Base-by-base conservation (phyloP, 2,113 vertebrate genomes). In the Polypterus senegalus region DNA sequence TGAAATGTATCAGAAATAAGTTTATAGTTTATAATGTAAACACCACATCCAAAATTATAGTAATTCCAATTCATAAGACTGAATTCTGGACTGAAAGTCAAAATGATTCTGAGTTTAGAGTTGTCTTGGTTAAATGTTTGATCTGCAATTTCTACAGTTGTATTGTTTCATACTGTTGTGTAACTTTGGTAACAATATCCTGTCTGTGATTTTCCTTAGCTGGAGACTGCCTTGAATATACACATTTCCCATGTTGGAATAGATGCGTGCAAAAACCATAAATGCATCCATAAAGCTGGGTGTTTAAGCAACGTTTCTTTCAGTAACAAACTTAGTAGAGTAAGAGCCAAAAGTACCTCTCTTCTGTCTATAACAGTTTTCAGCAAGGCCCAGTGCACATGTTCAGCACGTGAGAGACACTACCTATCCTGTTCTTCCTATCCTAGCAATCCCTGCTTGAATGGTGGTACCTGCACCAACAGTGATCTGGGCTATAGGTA, bases 401-500 rank as follows among this genome's bases (percentile, higher is more conserved):
- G 92, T 60, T 63, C 76, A 3, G 88, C 82, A 57, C 74, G 88
- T 6, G 87, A 91, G 63, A 73, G 53, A 2, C 27, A 71, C 54
- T 87, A 78, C 66, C 76, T 81, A 52, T 71, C 86, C 67, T 94
- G 92, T 71, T 84, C 90, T 57, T 78, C 85, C 0, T 89, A 92
- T 70, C 63, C 73, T 47, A 52, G 47, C 55, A 84, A 73, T 76
- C 91, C 91, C 44, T 94, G 92, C 56, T 79, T 90, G 62, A 91
- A 92, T 2, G 86, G 87, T 43, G 92, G 92, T 60, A 81, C 80
- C 1, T 94, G 92, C 48, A 47, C 76, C 65, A 86, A 93, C 48
- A 79, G 85, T 1, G 83, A 85, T 0, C 74, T 91, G 58, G 92
- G 91, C 63, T 90, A 88, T 82, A 88, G 89, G 92, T 93, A 70